phyloP scores from a whole-genome alignment of 2,888 invertebrate species.

The Nezara viridula region DNA sequence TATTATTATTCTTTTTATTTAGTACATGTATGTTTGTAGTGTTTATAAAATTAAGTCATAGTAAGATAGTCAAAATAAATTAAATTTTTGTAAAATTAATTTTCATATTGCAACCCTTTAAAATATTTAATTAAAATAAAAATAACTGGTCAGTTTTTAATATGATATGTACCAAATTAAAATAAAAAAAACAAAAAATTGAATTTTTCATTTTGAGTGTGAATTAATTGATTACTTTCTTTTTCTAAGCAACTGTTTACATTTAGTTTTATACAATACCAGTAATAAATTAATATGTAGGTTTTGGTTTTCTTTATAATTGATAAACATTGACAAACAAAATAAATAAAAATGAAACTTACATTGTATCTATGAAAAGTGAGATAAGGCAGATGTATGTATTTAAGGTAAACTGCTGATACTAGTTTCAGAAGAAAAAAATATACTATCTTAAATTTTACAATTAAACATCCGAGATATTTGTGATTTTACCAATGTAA shows the following conservation, averaged over 20 bases:
- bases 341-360: not conserved
- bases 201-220: not conserved
- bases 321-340: not conserved
- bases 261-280: not conserved
- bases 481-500: conserved; percentile 13
- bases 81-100: not conserved
- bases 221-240: not conserved
- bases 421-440: not conserved
- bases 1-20: not conserved
- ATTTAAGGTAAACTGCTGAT: not conserved
- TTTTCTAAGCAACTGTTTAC: not conserved
- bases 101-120: not conserved
- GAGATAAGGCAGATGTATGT: not conserved
- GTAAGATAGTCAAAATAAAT: not conserved
- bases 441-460: conserved; percentile 2
- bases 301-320: not conserved
- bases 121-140: not conserved
- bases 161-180: not conserved
- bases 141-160: not conserved
- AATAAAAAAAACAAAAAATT: not conserved
- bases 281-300: not conserved
- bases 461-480: not conserved
- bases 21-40: not conserved
- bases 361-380: not conserved
- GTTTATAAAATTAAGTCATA: not conserved